These are phyloP conservation scores for Lasioglossum baleicum DNA, from an alignment of 1,140 invertebrate species.

Conservation along the genomic window DNA sequence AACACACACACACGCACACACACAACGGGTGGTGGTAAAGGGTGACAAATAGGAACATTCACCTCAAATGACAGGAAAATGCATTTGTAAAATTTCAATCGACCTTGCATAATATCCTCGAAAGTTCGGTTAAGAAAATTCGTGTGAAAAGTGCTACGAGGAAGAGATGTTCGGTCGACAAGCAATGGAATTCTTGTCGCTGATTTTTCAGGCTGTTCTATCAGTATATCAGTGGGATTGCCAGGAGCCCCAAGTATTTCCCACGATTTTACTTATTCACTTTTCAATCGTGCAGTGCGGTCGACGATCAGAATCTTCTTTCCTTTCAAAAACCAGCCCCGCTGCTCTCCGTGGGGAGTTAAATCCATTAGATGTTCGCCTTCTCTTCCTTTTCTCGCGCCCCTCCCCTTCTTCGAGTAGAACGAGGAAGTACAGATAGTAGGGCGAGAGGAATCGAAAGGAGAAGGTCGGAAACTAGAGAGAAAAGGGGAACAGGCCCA, in stretches of 20 bases:
- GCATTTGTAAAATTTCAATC: no score
- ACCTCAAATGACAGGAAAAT: no score
- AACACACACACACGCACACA: no score
- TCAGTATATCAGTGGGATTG: constrained; percentile 29
- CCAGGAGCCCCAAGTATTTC: constrained; percentile 31
- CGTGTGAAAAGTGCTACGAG: neutral
- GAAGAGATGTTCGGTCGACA: neutral
- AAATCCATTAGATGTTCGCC: constrained; percentile 60
- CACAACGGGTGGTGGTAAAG: no score
- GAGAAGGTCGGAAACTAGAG: neutral
- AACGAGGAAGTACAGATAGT: constrained; percentile 5
- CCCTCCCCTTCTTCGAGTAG: constrained; percentile 35
- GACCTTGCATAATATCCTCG: no score
- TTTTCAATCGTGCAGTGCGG: constrained; percentile 43
- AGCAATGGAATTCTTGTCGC: constrained; percentile 5
- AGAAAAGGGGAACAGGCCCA: neutral
- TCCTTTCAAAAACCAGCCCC: constrained; percentile 53
- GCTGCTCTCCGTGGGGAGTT: constrained; percentile 46
- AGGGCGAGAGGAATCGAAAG: neutral
- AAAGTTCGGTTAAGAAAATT: neutral
- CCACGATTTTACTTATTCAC: constrained; percentile 56
- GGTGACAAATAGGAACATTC: no score
- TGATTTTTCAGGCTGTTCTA: constrained; percentile 32
- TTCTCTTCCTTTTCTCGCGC: constrained; percentile 25
- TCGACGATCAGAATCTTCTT: constrained; percentile 42